Base-by-base conservation (phyloP, 1,140 invertebrate genomes). In the Batillaria attramentaria region DNA sequence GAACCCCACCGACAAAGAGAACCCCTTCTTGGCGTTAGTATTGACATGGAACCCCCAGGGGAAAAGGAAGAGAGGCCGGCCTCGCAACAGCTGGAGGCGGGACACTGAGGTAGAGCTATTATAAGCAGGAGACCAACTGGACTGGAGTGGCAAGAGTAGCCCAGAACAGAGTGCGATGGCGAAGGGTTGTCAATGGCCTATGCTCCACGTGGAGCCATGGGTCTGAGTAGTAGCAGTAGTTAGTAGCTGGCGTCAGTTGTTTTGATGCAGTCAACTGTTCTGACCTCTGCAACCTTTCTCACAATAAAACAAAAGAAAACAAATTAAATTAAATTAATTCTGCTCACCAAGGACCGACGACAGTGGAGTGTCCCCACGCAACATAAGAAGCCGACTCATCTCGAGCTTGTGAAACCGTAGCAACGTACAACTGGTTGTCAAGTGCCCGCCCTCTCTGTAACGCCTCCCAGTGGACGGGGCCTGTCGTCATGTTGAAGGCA, bases 401-500 rank as follows among this genome's bases (percentile, higher is more conserved):
- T 79, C 96, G 92, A 0, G 97, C 96, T 4, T 96, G 96, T 24
- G 92, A 92, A 69, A 92, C 88, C 33, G 89, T 88, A 10, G 92
- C 93, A 5, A 93, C 91, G 87, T 91, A 93, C 8, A 92, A 33
- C 80, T 92, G 97, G 91, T 97, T 96, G 90, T 99, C 97, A 54
- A 95, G 93, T 35, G 98, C 97, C 72, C 97, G 92, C 0, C 94
- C 92, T 62, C 95, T 92, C 80, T 94, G 93, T 4, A 99, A 91
- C 2, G 98, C 90, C 85, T 97, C 95, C 97, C 97, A 99, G 89
- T 98, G 97, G 18, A 95, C 90, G 0, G 97, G 97, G 0, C 97
- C 97, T 0, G 97, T 98, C 18, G 96, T 98, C 95, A 97, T 96
- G 91, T 98, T 98, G 88, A 98, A 99, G 20, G 97, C 97, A 65